Base-by-base conservation (phyloP, 2,797 vertebrate genomes). In the Syngnathus rostellatus region DNA sequence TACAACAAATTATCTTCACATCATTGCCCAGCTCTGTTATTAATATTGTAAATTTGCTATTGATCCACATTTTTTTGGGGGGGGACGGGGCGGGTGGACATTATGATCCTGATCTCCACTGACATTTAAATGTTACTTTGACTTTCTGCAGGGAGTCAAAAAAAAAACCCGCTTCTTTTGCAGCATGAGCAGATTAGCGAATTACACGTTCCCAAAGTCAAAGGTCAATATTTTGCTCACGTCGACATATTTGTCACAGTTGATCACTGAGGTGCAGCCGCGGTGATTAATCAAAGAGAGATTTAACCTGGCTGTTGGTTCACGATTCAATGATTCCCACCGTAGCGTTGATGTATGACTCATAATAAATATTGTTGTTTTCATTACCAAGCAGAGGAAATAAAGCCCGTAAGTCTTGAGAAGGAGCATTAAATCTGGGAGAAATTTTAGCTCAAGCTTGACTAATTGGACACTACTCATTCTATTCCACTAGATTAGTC, bases 221-320 rank as follows among this genome's bases (percentile, higher is more conserved):
- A 62, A 83, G 79, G 75, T 71, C 75, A 73, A 67, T 77, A 70
- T 41, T 67, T 58, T 78, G 66, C 76, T 86, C 77, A 73, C 68
- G 74, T 74, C 66, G 55, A 66, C 68, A 58, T 70, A 64, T 69
- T 65, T 41, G 78, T 64, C 68, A 37, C 6, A 45, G 73, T 48
- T 75, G 71, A 73, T 78, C 76, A 69, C 58, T 48, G 72, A 74
- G 65, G 75, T 78, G 72, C 68, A 59, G 74, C 74, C 53, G 41
- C 70, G 66, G 71, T 66, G 83, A 86, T 86, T 83, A 80, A 87
- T 82, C 80, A 78, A 73, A 76, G 81, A 62, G 62, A 58, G 68
- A 77, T 68, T 77, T 69, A 74, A 83, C 76, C 80, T 79, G 71
- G 70, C 75, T 71, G 68, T 61, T 68, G 31, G 74, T 81, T 81